Percentiles rank a stretch among this genome's conserved stretches.
phyloP scores from a whole-genome alignment of 2,113 vertebrate species.

The Sorex fumeus region DNA sequence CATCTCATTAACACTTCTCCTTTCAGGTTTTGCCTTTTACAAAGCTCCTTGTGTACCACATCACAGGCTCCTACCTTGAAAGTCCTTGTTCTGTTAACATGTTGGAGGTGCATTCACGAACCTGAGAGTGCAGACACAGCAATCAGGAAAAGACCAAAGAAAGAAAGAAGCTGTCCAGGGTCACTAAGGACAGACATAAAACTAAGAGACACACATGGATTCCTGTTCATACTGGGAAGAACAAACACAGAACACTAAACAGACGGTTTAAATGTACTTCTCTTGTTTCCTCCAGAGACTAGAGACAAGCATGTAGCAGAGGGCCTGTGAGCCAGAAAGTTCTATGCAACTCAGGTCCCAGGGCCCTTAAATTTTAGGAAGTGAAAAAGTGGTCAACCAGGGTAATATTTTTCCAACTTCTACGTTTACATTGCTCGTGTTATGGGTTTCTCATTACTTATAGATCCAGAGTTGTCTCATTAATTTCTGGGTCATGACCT shows the following conservation, averaged over 20 bases:
- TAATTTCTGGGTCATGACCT: too few relatives aligned
- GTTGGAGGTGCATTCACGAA: not conserved
- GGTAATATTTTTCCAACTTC: not conserved
- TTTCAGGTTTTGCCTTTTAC: not conserved
- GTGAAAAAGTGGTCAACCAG: not conserved
- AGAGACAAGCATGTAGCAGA: not conserved
- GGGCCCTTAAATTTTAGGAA: not conserved
- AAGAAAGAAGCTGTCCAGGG: not conserved
- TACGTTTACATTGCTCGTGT: not conserved
- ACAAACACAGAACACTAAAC: not conserved
- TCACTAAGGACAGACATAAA: not conserved
- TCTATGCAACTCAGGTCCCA: not conserved
- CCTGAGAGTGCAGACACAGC: not conserved
- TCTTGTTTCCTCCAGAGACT: not conserved
- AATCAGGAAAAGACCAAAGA: not conserved
- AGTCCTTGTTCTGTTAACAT: not conserved
- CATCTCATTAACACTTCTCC: not conserved
- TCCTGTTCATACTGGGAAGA: not conserved
- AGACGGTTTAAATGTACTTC: not conserved
- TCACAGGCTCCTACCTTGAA: conserved; percentile 2
- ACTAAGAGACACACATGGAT: not conserved
- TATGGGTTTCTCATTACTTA: not conserved
- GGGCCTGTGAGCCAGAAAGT: not conserved
- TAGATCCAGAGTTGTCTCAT: not conserved
- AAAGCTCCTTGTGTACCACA: too few relatives aligned